These are phyloP conservation scores for Exephanes ischioxanthus DNA, from an alignment of 2,888 invertebrate species.

Conservation along the genomic window DNA sequence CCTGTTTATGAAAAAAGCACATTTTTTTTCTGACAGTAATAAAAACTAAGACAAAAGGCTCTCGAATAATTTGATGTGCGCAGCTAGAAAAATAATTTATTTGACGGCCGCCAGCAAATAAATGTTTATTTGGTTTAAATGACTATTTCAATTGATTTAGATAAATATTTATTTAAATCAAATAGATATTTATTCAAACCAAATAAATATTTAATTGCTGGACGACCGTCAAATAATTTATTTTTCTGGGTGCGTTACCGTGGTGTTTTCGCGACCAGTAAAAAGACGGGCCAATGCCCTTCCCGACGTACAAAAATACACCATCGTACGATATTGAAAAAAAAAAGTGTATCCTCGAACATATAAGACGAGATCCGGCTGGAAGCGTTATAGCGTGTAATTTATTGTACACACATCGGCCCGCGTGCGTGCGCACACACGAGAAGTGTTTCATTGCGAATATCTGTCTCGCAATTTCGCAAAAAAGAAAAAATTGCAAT, in stretches of 20 bases:
- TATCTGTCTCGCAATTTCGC: conserved; percentile 8
- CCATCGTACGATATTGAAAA: not conserved
- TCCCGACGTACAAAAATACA: not conserved
- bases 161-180: no score
- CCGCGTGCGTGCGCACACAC: not conserved
- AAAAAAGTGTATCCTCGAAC: not conserved
- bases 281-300: not conserved
- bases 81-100: no score
- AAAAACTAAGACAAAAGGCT: not conserved
- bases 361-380: conserved; percentile 2
- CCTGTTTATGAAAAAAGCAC: no score
- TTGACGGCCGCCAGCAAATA: no score
- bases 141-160: no score
- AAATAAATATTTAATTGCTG: no score
- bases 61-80: not conserved
- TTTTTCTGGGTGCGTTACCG: not conserved
- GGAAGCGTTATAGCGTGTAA: not conserved
- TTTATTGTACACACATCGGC: conserved; percentile 5
- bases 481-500: not conserved
- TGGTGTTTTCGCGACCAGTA: not conserved
- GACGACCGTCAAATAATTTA: no score
- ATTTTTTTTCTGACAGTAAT: not conserved
- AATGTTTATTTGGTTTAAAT: no score
- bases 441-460: not conserved
- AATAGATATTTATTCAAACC: no score